These are phyloP conservation scores for Megaceryle alcyon DNA, from an alignment of 2,797 vertebrate species.

Conservation along the genomic window DNA sequence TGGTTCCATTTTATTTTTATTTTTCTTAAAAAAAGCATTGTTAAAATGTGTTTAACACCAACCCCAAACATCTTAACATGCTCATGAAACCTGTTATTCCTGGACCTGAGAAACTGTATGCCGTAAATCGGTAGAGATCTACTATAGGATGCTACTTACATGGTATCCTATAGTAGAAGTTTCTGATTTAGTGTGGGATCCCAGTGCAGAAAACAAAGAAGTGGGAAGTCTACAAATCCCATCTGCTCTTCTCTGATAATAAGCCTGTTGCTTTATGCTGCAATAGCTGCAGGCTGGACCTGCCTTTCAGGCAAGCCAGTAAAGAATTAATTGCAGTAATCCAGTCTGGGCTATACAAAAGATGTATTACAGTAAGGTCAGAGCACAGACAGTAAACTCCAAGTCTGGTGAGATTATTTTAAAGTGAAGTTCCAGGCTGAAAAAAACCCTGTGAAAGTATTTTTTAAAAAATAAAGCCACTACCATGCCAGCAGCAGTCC, in stretches of 20 bases:
- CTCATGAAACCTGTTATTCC: not conserved
- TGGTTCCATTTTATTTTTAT: not conserved
- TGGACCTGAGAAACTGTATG: not conserved
- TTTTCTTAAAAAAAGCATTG: not conserved
- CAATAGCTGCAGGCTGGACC: conserved; percentile 50
- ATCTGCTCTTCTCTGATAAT: conserved; percentile 66
- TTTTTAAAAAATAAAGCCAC: not conserved
- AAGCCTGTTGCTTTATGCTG: conserved; percentile 60
- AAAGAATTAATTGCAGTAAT: conserved; percentile 67
- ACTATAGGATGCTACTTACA: not conserved
- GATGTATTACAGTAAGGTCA: conserved; percentile 38
- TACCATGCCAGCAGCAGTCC: not conserved
- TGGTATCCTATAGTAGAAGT: not conserved
- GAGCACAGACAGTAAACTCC: not conserved
- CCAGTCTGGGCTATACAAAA: conserved; percentile 54
- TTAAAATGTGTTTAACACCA: not conserved
- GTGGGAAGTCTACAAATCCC: conserved; percentile 35
- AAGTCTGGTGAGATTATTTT: conserved; percentile 13
- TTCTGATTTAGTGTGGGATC: not conserved
- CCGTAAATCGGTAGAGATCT: not conserved
- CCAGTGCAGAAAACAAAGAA: conserved; percentile 38
- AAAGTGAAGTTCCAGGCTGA: not conserved
- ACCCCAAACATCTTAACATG: not conserved
- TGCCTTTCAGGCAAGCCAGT: conserved; percentile 48
- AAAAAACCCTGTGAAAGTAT: not conserved